Evolutionary conservation across 2,797 vertebrate species (phyloP).

Genomic region (Acanthurus tractus): DNA sequence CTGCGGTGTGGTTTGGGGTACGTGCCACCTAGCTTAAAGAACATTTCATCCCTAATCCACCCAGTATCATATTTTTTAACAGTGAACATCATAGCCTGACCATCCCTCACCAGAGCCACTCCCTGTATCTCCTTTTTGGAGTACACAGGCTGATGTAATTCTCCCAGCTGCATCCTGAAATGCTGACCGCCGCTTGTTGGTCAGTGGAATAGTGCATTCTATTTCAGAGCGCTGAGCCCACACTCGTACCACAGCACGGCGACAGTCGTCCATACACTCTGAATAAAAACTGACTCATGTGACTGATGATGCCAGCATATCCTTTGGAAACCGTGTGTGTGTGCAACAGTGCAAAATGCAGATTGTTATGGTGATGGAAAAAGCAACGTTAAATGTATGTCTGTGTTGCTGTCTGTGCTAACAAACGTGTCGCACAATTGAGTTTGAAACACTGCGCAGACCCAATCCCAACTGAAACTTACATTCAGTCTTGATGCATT

Average conservation of each 20-base stretch:
- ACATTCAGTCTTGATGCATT: conserved; percentile 19
- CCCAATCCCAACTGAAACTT: conserved; percentile 30
- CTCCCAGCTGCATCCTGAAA: conserved; percentile 73
- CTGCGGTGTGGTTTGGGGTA: conserved; percentile 59
- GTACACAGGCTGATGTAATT: conserved; percentile 72
- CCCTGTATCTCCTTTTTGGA: conserved; percentile 66
- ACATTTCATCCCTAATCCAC: conserved; percentile 61
- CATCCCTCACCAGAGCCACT: conserved; percentile 58
- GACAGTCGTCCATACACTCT: conserved; percentile 53
- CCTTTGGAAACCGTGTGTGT: conserved; percentile 30
- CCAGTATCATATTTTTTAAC: conserved; percentile 60
- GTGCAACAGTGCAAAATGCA: conserved; percentile 14
- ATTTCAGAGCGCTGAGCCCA: conserved; percentile 76
- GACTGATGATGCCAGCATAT: conserved; percentile 67
- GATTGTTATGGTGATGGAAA: conserved; percentile 5
- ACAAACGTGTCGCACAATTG: conserved; percentile 27
- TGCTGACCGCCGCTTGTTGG: conserved; percentile 69
- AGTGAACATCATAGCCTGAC: conserved; percentile 54
- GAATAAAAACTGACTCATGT: conserved; percentile 63
- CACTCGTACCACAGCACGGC: conserved; percentile 66
- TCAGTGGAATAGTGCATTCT: conserved; percentile 69
- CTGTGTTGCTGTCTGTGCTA: conserved; percentile 3
- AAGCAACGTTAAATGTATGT: not conserved
- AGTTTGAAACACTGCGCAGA: conserved; percentile 27
- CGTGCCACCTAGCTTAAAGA: conserved; percentile 46